A percentile compares a stretch with the other conserved stretches of the same genome.
phyloP scores from a whole-genome alignment of 1,140 invertebrate species.

The Drosophila willistoni region DNA sequence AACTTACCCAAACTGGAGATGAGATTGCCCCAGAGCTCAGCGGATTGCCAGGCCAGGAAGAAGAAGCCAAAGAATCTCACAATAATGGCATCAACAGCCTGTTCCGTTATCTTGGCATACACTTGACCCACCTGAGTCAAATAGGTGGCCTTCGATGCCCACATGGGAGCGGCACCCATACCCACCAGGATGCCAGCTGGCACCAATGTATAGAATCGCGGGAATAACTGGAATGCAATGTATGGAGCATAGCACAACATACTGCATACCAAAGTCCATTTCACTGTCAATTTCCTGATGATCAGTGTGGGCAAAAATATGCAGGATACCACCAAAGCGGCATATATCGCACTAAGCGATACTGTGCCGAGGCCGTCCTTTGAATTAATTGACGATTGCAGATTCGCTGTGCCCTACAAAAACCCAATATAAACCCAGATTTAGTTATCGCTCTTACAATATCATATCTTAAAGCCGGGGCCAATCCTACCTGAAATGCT shows the following conservation, averaged over 20 bases:
- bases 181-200: constrained; percentile 95
- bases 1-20: constrained; percentile 91
- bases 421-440: constrained; percentile 39
- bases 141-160: constrained; percentile 98
- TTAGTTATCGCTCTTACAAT: no score
- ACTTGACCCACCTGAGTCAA: constrained; percentile 95
- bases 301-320: constrained; percentile 96
- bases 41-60: constrained; percentile 98
- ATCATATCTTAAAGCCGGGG: neutral
- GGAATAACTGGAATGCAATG: constrained; percentile 96
- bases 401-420: constrained; percentile 91
- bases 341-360: constrained; percentile 94
- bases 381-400: constrained; percentile 94
- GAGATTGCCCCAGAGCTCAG: constrained; percentile 97
- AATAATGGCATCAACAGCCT: constrained; percentile 94
- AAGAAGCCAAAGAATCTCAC: constrained; percentile 99
- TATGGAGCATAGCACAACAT: constrained; percentile 97
- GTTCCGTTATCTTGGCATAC: constrained; percentile 93
- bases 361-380: constrained; percentile 92
- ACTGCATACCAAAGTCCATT: constrained; percentile 96
- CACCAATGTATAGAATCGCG: constrained; percentile 94
- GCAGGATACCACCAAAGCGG: constrained; percentile 94
- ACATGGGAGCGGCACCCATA: constrained; percentile 96
- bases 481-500: constrained; percentile 88
- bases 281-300: constrained; percentile 95